A percentile compares a stretch with the other conserved stretches of the same genome.
These are phyloP conservation scores for Octopus sinensis DNA, from an alignment of 1,140 invertebrate genomes.

Conservation along the genomic window DNA sequence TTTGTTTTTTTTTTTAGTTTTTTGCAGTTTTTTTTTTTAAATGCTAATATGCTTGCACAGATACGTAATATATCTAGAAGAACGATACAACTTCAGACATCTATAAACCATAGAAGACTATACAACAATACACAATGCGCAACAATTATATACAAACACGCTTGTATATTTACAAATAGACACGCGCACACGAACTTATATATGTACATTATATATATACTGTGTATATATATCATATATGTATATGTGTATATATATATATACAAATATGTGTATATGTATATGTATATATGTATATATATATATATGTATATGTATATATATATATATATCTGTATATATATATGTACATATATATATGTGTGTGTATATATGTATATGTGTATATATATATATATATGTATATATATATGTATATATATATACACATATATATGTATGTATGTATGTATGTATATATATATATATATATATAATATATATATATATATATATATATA, in stretches of 20 bases:
- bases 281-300: neutral
- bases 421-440: neutral
- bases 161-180: too few relatives aligned
- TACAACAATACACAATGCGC: too few relatives aligned
- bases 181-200: too few relatives aligned
- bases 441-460: neutral
- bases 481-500: neutral
- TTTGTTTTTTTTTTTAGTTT: too few relatives aligned
- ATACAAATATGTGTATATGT: neutral
- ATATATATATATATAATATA: constrained; percentile 1
- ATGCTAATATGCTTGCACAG: too few relatives aligned
- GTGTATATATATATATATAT: neutral
- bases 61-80: too few relatives aligned
- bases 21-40: too few relatives aligned
- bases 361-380: neutral
- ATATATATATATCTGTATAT: neutral
- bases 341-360: neutral
- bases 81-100: too few relatives aligned
- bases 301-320: neutral
- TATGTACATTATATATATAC: too few relatives aligned
- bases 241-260: neutral
- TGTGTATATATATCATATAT: neutral
- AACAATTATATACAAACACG: too few relatives aligned
- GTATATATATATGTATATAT: constrained; percentile 1
- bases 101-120: too few relatives aligned